phyloP scores from a whole-genome alignment of 2,888 invertebrate species.

The Erebia ligea region DNA sequence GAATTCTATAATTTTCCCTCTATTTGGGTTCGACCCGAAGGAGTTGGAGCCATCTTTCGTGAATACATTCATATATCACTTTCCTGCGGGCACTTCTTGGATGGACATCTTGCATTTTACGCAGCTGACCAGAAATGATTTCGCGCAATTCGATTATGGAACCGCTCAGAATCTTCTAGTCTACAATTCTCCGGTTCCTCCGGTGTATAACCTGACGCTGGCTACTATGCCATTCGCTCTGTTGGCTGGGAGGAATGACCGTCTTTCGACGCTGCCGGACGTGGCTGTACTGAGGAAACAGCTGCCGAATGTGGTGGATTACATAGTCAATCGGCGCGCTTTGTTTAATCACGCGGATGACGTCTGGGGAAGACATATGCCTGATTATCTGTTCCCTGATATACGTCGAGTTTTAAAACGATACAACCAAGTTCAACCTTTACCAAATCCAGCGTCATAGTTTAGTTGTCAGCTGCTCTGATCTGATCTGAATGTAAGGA shows the following conservation, averaged over 20 bases:
- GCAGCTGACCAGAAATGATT: conserved; percentile 48
- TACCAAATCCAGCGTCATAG: background rate
- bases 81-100: conserved; percentile 54
- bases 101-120: conserved; percentile 53
- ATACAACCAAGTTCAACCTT: conserved; percentile 7
- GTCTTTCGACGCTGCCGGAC: conserved; percentile 43
- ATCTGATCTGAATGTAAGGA: background rate
- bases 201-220: conserved; percentile 48
- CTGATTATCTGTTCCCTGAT: conserved; percentile 43
- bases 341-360: conserved; percentile 48
- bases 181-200: conserved; percentile 45
- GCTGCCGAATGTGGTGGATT: conserved; percentile 48
- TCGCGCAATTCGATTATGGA: conserved; percentile 54
- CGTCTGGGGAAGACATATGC: conserved; percentile 46
- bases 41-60: conserved; percentile 52
- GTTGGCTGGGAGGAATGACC: conserved; percentile 46
- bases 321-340: conserved; percentile 38
- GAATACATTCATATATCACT: conserved; percentile 46
- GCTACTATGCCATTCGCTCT: conserved; percentile 46
- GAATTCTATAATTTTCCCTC: conserved; percentile 33
- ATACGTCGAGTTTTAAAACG: conserved; percentile 44
- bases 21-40: conserved; percentile 41
- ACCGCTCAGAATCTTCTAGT: conserved; percentile 34
- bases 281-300: conserved; percentile 38
- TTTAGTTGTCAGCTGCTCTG: background rate